phyloP scores from a whole-genome alignment of 2,113 vertebrate genomes.

The Sceloporus tristichus region DNA sequence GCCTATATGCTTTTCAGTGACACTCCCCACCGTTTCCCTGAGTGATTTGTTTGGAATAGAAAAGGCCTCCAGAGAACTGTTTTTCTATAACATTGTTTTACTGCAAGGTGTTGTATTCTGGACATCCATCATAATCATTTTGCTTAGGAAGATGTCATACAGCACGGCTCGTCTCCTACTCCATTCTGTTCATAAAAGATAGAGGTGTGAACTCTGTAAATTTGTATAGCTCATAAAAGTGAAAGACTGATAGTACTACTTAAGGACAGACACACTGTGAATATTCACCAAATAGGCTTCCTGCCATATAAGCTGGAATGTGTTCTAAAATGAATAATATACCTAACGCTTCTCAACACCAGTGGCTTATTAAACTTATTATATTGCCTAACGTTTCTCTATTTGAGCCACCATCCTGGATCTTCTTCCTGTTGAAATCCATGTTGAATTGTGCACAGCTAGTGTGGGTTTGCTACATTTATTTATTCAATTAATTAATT shows the following conservation, averaged over 20 bases:
- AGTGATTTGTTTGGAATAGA: not conserved
- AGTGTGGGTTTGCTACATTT: not conserved
- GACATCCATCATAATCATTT: slow-evolving; percentile 35
- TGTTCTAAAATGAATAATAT: slow-evolving; percentile 40
- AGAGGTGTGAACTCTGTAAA: slow-evolving; percentile 48
- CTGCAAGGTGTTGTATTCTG: slow-evolving; percentile 16
- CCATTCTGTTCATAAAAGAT: slow-evolving; percentile 25
- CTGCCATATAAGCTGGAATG: slow-evolving; percentile 19
- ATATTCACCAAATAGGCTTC: slow-evolving; percentile 1
- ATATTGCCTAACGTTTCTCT: slow-evolving; percentile 1
- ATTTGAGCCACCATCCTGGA: not conserved
- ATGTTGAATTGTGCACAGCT: not conserved
- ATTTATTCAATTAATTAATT: too few species aligned
- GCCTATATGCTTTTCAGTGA: not conserved
- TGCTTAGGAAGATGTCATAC: slow-evolving; percentile 22
- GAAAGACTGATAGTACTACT: slow-evolving; percentile 26
- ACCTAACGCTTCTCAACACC: slow-evolving; percentile 10
- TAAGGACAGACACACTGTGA: slow-evolving; percentile 36
- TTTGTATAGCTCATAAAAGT: slow-evolving; percentile 45
- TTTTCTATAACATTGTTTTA: slow-evolving; percentile 41
- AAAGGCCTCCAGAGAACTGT: not conserved
- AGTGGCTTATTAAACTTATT: slow-evolving; percentile 9
- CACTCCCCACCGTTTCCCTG: not conserved
- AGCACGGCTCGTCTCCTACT: slow-evolving; percentile 24
- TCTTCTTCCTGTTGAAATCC: not conserved